A percentile compares a stretch with the other conserved stretches of the same genome.
phyloP scores from a whole-genome alignment of 2,888 invertebrate species.

The Drosophila pseudotakahashii region DNA sequence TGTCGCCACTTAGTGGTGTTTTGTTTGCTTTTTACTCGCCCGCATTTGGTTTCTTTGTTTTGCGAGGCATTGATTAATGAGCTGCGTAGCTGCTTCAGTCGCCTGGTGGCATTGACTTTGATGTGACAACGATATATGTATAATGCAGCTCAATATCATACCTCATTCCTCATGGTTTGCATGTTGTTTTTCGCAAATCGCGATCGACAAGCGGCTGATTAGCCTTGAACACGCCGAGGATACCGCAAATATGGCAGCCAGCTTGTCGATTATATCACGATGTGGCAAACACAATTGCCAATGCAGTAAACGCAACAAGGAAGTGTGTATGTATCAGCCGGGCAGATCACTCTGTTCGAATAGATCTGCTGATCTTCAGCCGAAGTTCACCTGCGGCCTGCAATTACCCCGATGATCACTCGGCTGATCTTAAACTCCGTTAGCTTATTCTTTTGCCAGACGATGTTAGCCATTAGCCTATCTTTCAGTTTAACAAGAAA shows the following conservation, averaged over 20 bases:
- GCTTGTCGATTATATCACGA: constrained; percentile 13
- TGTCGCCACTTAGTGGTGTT: constrained; percentile 69
- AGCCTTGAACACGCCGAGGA: constrained; percentile 20
- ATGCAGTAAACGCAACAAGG: constrained; percentile 1
- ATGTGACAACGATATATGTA: constrained; percentile 47
- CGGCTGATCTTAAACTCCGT: constrained; percentile 1
- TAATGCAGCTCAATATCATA: constrained; percentile 37
- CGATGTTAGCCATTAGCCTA: not conserved
- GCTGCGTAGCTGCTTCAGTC: constrained; percentile 44
- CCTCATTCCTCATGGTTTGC: constrained; percentile 27
- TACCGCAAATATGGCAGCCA: constrained; percentile 20
- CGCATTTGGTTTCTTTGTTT: constrained; percentile 53
- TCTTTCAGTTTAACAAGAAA: not conserved
- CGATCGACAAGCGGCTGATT: constrained; percentile 60
- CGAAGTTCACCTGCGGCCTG: not conserved
- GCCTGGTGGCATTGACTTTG: constrained; percentile 59
- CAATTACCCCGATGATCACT: constrained; percentile 6
- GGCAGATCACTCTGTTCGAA: constrained; percentile 6
- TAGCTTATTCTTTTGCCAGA: not conserved
- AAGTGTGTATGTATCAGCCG: not conserved
- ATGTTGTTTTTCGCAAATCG: constrained; percentile 50
- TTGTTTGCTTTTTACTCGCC: constrained; percentile 50
- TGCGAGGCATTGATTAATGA: constrained; percentile 69
- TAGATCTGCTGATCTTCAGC: not conserved
- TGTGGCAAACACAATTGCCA: constrained; percentile 10